These are phyloP conservation scores for Drosophila pseudotalamancana DNA, from an alignment of 2,888 invertebrate species.

Conservation along the genomic window DNA sequence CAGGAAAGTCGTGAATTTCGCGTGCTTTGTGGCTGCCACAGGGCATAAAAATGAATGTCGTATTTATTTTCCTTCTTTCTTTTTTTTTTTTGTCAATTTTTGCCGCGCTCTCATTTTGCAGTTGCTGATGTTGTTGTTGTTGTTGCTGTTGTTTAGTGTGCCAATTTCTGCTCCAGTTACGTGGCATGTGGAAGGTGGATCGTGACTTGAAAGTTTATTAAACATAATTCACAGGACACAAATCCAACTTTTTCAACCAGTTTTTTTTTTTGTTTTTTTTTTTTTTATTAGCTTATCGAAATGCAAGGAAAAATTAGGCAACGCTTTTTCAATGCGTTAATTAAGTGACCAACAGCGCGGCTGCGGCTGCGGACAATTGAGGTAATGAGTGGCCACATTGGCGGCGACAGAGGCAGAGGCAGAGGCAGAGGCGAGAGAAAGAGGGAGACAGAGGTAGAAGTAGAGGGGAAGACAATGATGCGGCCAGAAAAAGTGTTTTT, in stretches of 20 bases:
- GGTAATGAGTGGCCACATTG: background rate
- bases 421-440: no score
- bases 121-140: slow-evolving; percentile 11
- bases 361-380: background rate
- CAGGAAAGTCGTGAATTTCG: slow-evolving; percentile 77
- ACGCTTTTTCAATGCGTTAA: slow-evolving; percentile 57
- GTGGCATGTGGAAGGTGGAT: slow-evolving; percentile 44
- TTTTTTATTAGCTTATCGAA: background rate
- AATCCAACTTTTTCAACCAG: no score
- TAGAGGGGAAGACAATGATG: slow-evolving; percentile 2
- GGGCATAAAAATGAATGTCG: slow-evolving; percentile 66
- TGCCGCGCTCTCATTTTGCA: slow-evolving; percentile 16
- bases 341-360: slow-evolving; percentile 40
- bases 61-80: slow-evolving; percentile 30
- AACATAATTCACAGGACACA: slow-evolving; percentile 56
- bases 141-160: slow-evolving; percentile 34
- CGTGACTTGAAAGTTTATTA: slow-evolving; percentile 55
- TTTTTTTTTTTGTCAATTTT: slow-evolving; percentile 33
- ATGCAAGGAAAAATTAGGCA: slow-evolving; percentile 19
- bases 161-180: slow-evolving; percentile 72
- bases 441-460: no score
- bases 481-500: slow-evolving; percentile 12
- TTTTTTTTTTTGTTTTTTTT: no score
- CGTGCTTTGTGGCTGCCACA: slow-evolving; percentile 45
- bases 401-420: no score